Base-by-base conservation (phyloP, 2,113 vertebrate genomes). In the Leptosomus discolor region DNA sequence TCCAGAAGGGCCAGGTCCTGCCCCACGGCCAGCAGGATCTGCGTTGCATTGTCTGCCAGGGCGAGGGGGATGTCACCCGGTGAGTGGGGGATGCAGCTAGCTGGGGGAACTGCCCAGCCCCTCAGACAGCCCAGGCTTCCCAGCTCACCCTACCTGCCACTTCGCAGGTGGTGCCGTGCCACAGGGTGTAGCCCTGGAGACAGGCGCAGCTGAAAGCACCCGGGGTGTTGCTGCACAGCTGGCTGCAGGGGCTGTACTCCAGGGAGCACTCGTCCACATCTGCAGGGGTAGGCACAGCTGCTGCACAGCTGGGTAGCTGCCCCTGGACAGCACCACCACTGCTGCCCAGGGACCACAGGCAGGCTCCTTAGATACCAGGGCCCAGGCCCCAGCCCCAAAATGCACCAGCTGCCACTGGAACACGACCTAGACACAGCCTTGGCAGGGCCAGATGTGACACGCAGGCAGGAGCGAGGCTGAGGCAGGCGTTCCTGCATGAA, bases 221-320 rank as follows among this genome's bases (percentile, higher is more conserved):
- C 0, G 91, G 88, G 0, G 97, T 98, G 57, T 99, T 99, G 20
- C 50, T 91, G 95, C 99, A 99, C 22, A 98, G 78, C 80, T 99
- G 99, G 79, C 94, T 97, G 93, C 99, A 99, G 24, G 98, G 98
- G 58, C 97, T 85, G 43, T 97, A 98, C 12, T 97, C 94, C 89
- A 92, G 58, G 15, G 98, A 97, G 92, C 99, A 99, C 85, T 99
- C 99, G 9, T 99, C 98, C 85, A 99, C 32, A 97, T 99, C 99
- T 99, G 94, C 4, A 30, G 3, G 0, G 12, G 79, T 1, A 93
- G 51, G 26, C 2, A 4, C 53, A 41, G 36, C 34, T 5, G 9
- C 24, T 2, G 11, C 27, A 41, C 4, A 1, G 8, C 41, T 57
- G 37, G 20, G 22, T 14, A 64, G 29, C 46, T 2, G 2, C 17